These are phyloP conservation scores for Rhynchomys soricoides DNA, from an alignment of 2,113 vertebrate genomes.

Conservation along the genomic window DNA sequence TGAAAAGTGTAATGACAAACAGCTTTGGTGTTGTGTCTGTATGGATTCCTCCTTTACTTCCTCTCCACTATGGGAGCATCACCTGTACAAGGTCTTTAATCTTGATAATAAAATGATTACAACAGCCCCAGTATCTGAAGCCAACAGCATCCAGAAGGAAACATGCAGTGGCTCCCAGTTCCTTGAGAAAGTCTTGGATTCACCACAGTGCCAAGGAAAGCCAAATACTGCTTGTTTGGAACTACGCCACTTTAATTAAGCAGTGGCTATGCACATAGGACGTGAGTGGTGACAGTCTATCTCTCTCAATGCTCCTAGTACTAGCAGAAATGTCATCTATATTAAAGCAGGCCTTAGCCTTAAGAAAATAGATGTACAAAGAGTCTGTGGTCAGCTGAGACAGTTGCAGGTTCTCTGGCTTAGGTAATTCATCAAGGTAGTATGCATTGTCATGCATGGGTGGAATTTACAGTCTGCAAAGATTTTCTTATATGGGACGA, in stretches of 20 bases:
- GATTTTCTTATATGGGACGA: slow-evolving; percentile 1
- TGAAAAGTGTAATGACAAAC: neutral
- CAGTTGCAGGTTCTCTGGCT: neutral
- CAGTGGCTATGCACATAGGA: neutral
- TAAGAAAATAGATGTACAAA: neutral
- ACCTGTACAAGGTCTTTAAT: neutral
- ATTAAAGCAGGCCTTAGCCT: neutral
- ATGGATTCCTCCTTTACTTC: neutral
- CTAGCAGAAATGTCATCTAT: neutral
- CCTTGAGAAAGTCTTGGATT: neutral
- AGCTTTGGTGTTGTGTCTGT: neutral
- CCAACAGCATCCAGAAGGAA: neutral
- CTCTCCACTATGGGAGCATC: neutral
- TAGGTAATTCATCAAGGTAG: slow-evolving; percentile 8
- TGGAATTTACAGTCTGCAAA: slow-evolving; percentile 29
- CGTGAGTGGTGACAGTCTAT: neutral
- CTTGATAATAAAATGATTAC: neutral
- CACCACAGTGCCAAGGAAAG: neutral
- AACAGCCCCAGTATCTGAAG: neutral
- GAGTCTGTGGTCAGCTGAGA: neutral
- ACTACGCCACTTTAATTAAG: neutral
- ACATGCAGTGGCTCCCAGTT: neutral
- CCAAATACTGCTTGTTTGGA: neutral
- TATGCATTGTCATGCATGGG: neutral
- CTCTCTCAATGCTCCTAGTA: neutral